Evolutionary conservation across 2,797 vertebrate genomes (phyloP), one percentile per base, ranked within the genome.

Genomic region (Furcifer pardalis): DNA sequence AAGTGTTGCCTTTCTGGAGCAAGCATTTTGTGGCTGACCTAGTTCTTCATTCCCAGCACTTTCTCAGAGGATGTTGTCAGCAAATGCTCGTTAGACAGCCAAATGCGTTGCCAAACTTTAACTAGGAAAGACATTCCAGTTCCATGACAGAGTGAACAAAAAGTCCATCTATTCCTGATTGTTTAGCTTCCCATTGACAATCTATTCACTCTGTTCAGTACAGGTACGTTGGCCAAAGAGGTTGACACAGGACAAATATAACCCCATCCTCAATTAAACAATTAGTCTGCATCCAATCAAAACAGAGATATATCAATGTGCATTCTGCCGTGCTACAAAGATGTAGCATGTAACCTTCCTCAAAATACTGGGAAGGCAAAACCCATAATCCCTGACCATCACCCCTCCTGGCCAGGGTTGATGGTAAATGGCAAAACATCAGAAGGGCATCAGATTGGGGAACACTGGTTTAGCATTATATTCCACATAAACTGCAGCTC

Each of bases 61-160:
- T 87, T 78, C 76, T 83, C 68, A 79, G 44, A 75, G 46, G 77
- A 77, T 71, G n/a, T 71, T 87, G 59, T 59, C 59, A 84, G 74
- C 46, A 49, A 77, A 35, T 46, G 66, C 73, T 77, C 49, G 32
- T 56, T 63, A 77, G 79, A 77, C 32, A 81, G 59, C 56, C 84
- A 81, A 87, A 63, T 49, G 65, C 74, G 37, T 87, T 63, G 66
- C 82, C 74, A 84, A 87, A 66, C 23, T 84, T 77, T 87, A 52
- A 87, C 74, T 84, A 65, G 78, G 56, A 63, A 79, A 81, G 79
- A 59, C 74, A 81, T 77, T 81, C 79, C 78, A 78, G 15, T 71
- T 35, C 63, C 65, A 81, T 35, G 10, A 66, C 40, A 56, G 66
- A 81, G 10, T 59, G 69, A 76, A 83, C 49, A 79, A 83, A 75